Evolutionary conservation across 2,797 vertebrate species (phyloP), one percentile per base, ranked within the genome.

Genomic region (Pristis pectinata): DNA sequence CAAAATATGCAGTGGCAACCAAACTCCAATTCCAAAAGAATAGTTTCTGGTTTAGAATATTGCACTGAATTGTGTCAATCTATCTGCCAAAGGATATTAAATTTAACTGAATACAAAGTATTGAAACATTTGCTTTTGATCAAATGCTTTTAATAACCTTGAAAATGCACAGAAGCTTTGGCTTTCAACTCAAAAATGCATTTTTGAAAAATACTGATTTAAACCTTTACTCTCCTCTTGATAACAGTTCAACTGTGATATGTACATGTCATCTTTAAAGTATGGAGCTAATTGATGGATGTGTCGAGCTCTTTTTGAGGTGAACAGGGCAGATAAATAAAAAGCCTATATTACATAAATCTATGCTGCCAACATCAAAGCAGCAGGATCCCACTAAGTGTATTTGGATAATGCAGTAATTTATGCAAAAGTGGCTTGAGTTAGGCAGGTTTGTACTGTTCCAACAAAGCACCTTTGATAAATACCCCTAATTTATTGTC

Each of bases 401-500:
- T 97, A 97, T 98, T 98, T 98, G 97, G 97, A 97, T 97, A 96
- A 97, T 95, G 96, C 97, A 96, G 97, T 98, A 98, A 98, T 98
- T 98, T 98, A 98, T 98, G 98, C 97, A 98, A 97, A 98, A 98
- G 97, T 97, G 97, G 96, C 97, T 97, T 98, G 98, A 98, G 97
- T 98, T 98, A 98, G 97, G 96, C 96, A 94, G 92, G 92, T 94
- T 94, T 94, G 41, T 76, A 94, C 92, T 94, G 44, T 96, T 95
- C 96, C 97, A 97, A 98, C 97, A 98, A 98, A 98, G 97, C 96
- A 96, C 97, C 97, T 97, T 98, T 98, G 98, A 98, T 98, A 97
- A 98, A 99, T 98, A 97, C 96, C 96, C 97, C 98, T 98, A 98
- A 99, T 98, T 98, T 99, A 98, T 98, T 98, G 98, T 98, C 98